Conservation (phyloP, 2,888 invertebrate species). For the Bursaphelenchus okinawaensis region DNA sequence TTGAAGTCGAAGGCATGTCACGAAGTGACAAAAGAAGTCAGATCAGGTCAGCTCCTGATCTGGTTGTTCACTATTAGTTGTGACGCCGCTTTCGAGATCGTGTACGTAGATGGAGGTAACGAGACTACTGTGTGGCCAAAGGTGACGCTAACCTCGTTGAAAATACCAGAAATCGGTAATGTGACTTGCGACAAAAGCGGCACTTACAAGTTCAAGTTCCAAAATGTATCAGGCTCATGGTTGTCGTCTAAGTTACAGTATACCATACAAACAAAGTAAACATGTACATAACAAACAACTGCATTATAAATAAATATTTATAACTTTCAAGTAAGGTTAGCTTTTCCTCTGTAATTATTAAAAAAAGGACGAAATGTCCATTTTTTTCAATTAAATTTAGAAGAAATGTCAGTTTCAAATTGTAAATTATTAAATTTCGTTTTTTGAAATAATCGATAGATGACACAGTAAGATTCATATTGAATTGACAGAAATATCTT, state of each 20-base stretch:
- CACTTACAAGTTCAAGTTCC: slow-evolving; percentile 42
- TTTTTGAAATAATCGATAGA: neutral
- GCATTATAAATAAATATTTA: too few relatives aligned
- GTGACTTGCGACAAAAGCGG: slow-evolving; percentile 30
- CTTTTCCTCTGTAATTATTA: too few relatives aligned
- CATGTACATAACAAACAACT: neutral
- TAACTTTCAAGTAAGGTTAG: too few relatives aligned
- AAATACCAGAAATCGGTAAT: slow-evolving; percentile 43
- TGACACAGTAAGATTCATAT: neutral
- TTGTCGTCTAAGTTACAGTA: slow-evolving; percentile 34
- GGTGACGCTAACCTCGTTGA: slow-evolving; percentile 41
- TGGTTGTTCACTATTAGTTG: slow-evolving; percentile 47
- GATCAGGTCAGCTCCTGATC: slow-evolving; percentile 31
- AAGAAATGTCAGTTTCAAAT: too few relatives aligned
- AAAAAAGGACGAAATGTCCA: too few relatives aligned
- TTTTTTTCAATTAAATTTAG: neutral
- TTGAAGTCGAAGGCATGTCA: slow-evolving; percentile 25
- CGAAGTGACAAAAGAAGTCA: slow-evolving; percentile 29
- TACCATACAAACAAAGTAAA: slow-evolving; percentile 3
- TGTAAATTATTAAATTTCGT: neutral
- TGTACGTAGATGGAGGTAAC: slow-evolving; percentile 28
- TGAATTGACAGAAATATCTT: neutral
- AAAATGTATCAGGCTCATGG: slow-evolving; percentile 41
- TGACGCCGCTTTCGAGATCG: slow-evolving; percentile 49
- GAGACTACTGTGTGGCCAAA: slow-evolving; percentile 39